Base-by-base conservation (phyloP, 2,113 vertebrate genomes). In the Ovibos moschatus region DNA sequence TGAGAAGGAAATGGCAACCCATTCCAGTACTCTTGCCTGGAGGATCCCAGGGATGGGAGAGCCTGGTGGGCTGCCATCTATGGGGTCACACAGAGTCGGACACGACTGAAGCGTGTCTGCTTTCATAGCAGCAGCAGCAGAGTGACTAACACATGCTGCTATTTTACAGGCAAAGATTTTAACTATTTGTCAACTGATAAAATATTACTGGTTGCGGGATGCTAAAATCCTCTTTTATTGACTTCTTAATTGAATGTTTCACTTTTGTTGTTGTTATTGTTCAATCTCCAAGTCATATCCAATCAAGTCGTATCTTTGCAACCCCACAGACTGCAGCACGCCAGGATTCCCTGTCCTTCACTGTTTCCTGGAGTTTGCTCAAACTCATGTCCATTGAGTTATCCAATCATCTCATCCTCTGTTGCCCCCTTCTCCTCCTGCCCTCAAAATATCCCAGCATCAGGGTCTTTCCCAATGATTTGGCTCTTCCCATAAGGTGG, bases 11-110 rank as follows among this genome's bases (percentile, higher is more conserved):
- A 60, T 60, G 58, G 11, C 11, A 60, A 13, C 27, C 58, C 64
- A 36, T n/a, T 36, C 8, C 19, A 71, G n/a, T 71, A 36, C 19
- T 71, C 64, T 71, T 71, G n/a, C n/a, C 67, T 71, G 67, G 19
- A 71, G n/a, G 21, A 71, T 36, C 17, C n/a, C n/a, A 23, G 10
- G n/a, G n/a, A 23, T 0, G 1, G 17, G 19, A 19, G 9, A 36
- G 9, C 8, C n/a, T 21, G 33, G 64, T 36, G 67, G n/a, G n/a
- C n/a, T 40, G 10, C 17, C 1, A 0, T 40, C n/a, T 21, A 40
- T 36, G 67, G 67, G n/a, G 67, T 71, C 9, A 0, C 67, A 71
- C 10, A 40, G 67, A 40, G 17, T 71, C 5, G 2, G n/a, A 40
- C 67, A 23, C 0, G n/a, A 36, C 19, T 40, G n/a, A 60, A 60